Evolutionary conservation across 1,140 invertebrate species (phyloP).

Genomic region (Papilio machaon): DNA sequence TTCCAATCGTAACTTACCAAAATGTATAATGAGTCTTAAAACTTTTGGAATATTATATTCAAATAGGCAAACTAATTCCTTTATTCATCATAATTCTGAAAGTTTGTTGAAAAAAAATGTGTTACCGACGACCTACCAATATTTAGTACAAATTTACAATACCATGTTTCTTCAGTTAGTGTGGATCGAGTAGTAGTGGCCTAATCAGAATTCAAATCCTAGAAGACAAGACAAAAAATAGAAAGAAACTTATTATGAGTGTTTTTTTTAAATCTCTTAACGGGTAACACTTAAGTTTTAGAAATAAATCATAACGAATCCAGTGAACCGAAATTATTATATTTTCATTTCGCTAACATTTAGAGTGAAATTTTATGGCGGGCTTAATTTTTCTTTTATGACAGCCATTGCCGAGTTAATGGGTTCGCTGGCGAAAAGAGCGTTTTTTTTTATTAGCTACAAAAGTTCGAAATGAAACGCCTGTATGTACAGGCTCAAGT

Average conservation of each 20-base stretch:
- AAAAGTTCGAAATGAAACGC: constrained; percentile 30
- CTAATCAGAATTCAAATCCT: too few species aligned
- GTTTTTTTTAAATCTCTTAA: neutral
- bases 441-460: constrained; percentile 44
- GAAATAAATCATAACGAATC: constrained; percentile 53
- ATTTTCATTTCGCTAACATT: constrained; percentile 50
- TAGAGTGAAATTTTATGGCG: constrained; percentile 53
- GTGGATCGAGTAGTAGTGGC: too few species aligned
- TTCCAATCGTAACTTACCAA: neutral
- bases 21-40: neutral
- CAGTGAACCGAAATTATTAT: constrained; percentile 50
- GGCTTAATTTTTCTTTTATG: constrained; percentile 60
- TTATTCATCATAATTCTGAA: neutral
- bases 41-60: constrained; percentile 1
- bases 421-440: constrained; percentile 29
- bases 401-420: constrained; percentile 43
- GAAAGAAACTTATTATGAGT: neutral
- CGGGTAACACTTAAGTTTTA: neutral
- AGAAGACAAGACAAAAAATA: too few species aligned
- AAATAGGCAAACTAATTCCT: neutral
- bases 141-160: too few species aligned
- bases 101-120: neutral
- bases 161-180: too few species aligned
- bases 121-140: too few species aligned
- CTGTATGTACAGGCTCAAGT: constrained; percentile 15